Percentiles rank a stretch among this genome's conserved stretches.
Conservation (phyloP, 2,888 invertebrate genomes). For the Chloromyia formosa region DNA sequence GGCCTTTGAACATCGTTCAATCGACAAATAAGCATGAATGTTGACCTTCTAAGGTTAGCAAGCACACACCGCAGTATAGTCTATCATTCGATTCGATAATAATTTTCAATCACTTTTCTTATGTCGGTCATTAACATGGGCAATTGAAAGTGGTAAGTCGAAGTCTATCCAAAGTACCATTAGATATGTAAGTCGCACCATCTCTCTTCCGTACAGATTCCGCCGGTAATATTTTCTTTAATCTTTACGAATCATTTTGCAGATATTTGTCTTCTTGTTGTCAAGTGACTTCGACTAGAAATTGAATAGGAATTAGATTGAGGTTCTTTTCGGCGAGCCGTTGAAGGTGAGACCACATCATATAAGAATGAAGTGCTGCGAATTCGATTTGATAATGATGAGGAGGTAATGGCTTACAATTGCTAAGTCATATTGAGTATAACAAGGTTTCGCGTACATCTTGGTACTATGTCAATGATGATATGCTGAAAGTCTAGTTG, state of each 20-base stretch:
- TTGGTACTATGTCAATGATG: neutral
- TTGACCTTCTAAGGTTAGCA: conserved; percentile 37
- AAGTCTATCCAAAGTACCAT: neutral
- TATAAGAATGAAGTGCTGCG: neutral
- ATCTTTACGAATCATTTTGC: no score
- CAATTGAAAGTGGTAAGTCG: conserved; percentile 41
- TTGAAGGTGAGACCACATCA: neutral
- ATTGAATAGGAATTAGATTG: conserved; percentile 24
- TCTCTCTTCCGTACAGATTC: neutral
- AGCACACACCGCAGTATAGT: neutral
- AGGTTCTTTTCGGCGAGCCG: neutral
- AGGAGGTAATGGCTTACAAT: neutral
- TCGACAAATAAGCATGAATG: neutral
- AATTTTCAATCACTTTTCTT: conserved; percentile 21
- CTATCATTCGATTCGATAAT: neutral
- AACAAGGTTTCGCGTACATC: neutral
- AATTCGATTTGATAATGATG: neutral
- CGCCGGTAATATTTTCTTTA: neutral
- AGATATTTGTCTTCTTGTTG: neutral
- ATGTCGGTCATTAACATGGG: conserved; percentile 43
- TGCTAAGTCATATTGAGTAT: neutral
- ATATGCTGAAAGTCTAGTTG: neutral
- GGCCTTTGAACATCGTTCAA: neutral
- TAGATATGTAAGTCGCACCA: neutral
- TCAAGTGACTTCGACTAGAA: conserved; percentile 21